Percentiles rank a stretch among this genome's conserved stretches.
Evolutionary conservation across 2,888 invertebrate genomes (phyloP).

Genomic region (Standfussiana lucernea): DNA sequence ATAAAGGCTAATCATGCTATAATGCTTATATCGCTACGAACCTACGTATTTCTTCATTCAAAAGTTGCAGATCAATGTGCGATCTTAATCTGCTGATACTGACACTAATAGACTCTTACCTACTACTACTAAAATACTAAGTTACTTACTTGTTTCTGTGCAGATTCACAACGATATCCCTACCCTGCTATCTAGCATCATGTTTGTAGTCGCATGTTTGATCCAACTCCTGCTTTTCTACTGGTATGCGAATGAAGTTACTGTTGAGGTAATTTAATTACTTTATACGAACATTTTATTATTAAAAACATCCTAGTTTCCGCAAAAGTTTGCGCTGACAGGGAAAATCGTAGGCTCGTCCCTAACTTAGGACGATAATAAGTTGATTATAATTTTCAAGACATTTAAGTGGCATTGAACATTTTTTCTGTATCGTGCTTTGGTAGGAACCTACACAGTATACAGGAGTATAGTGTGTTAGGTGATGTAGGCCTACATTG

Average conservation of each 20-base stretch:
- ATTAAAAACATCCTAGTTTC: neutral
- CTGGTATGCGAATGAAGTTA: slow-evolving; percentile 83
- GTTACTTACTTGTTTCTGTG: neutral
- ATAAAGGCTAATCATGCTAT: neutral
- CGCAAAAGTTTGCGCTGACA: neutral
- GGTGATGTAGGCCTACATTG: neutral
- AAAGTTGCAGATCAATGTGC: neutral
- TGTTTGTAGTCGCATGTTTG: slow-evolving; percentile 76
- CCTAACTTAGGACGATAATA: neutral
- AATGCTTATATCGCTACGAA: neutral
- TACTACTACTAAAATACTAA: neutral
- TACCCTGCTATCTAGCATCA: slow-evolving; percentile 72
- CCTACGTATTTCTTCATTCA: neutral
- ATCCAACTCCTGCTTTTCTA: slow-evolving; percentile 81
- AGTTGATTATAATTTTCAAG: neutral
- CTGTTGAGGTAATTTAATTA: slow-evolving; percentile 65
- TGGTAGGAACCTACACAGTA: too few species aligned
- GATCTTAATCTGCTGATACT: neutral
- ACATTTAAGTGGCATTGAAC: neutral
- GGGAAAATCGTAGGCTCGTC: neutral
- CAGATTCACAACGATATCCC: slow-evolving; percentile 77
- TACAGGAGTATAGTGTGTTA: neutral
- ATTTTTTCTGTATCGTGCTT: neutral
- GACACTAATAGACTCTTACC: neutral
- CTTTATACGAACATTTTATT: neutral